phyloP scores from a whole-genome alignment of 64 coral and sea anemone genomes.

The Cladopsammia gracilis region DNA sequence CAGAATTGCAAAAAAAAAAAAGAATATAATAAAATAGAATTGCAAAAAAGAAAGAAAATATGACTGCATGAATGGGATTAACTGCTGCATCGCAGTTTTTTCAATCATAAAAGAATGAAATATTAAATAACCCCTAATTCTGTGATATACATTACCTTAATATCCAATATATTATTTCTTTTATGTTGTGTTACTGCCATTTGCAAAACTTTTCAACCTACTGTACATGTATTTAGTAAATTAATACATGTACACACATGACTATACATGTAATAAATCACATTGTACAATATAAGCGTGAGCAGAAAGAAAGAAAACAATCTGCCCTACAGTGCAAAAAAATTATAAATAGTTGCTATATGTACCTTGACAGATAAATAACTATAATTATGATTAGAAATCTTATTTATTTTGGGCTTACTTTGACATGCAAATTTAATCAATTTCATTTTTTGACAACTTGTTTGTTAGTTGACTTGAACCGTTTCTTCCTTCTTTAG shows the following conservation, averaged over 20 bases:
- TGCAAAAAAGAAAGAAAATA: neutral
- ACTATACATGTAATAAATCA: too few relatives aligned
- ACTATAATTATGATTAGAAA: neutral
- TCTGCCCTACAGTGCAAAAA: neutral
- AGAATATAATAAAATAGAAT: neutral
- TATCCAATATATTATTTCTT: too few relatives aligned
- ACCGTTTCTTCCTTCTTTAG: too few relatives aligned
- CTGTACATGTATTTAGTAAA: too few relatives aligned
- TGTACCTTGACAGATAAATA: constrained; percentile 52
- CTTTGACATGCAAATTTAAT: neutral
- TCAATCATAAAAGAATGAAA: too few relatives aligned
- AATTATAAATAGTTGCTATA: neutral
- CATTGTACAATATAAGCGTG: too few relatives aligned
- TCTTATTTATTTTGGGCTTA: neutral
- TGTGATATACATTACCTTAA: too few relatives aligned
- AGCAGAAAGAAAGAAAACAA: neutral
- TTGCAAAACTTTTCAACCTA: too few relatives aligned
- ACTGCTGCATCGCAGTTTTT: too few relatives aligned
- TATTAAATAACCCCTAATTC: too few relatives aligned
- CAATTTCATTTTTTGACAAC: neutral
- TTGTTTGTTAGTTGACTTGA: neutral
- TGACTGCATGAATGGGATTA: constrained; percentile 24
- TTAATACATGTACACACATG: too few relatives aligned
- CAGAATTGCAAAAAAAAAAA: neutral
- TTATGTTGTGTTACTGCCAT: too few relatives aligned